phyloP scores from a whole-genome alignment of 92 coral and sea anemone species.

The Actinernus sp. region DNA sequence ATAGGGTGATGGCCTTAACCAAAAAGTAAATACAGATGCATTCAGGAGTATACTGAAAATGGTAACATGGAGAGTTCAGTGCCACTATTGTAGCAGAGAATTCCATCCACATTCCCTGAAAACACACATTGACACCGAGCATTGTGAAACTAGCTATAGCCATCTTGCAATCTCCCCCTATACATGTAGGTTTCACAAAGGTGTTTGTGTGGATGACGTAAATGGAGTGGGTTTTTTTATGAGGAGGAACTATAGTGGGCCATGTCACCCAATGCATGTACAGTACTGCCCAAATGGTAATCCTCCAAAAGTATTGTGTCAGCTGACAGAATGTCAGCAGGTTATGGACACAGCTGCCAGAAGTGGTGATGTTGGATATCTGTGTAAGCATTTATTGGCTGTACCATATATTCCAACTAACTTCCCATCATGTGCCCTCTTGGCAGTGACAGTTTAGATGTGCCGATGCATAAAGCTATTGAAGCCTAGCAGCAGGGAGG shows the following conservation, averaged over 20 bases:
- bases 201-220: too few species aligned
- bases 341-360: constrained; percentile 31
- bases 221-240: constrained; percentile 2
- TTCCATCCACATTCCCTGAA: too few species aligned
- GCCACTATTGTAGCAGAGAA: too few species aligned
- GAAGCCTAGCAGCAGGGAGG: too few species aligned
- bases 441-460: not conserved
- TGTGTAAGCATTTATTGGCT: constrained; percentile 11
- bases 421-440: not conserved
- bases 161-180: too few species aligned
- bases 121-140: too few species aligned
- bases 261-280: constrained; percentile 16
- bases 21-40: too few species aligned
- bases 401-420: not conserved
- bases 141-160: too few species aligned
- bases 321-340: constrained; percentile 24
- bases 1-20: too few species aligned
- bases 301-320: constrained; percentile 8
- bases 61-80: too few species aligned
- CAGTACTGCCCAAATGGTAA: constrained; percentile 14
- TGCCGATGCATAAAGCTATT: constrained; percentile 3
- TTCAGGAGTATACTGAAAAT: too few species aligned
- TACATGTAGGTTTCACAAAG: too few species aligned
- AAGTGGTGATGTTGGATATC: constrained; percentile 26
- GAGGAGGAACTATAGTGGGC: constrained; percentile 3